These are phyloP conservation scores for Prinia subflava DNA, from an alignment of 2,113 vertebrate species.

Conservation along the genomic window DNA sequence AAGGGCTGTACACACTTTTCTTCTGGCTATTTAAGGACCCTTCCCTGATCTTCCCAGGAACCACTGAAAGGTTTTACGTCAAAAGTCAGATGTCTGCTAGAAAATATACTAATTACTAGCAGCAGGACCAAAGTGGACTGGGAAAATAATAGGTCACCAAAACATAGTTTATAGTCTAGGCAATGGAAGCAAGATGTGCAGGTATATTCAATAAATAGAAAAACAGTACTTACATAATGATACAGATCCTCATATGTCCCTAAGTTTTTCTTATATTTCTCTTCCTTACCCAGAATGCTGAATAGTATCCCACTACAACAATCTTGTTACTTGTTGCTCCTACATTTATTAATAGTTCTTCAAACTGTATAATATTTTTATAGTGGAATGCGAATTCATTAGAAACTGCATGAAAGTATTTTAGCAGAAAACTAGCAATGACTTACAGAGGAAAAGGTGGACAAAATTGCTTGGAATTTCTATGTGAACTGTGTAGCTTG, in stretches of 20 bases:
- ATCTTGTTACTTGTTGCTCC: neutral
- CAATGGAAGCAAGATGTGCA: neutral
- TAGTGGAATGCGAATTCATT: neutral
- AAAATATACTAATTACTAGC: neutral
- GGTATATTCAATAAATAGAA: neutral
- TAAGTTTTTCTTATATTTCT: neutral
- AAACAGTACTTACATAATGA: neutral
- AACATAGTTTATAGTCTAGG: neutral
- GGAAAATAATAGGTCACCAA: neutral
- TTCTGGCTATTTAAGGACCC: neutral
- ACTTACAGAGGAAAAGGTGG: accelerated
- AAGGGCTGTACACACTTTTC: neutral
- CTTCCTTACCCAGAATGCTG: neutral
- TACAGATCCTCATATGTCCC: neutral
- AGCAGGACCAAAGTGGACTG: neutral
- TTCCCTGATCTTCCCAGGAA: neutral
- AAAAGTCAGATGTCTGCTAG: neutral
- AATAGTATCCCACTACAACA: neutral
- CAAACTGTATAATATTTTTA: neutral
- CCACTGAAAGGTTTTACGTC: neutral
- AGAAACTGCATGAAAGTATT: neutral
- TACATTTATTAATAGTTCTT: neutral
- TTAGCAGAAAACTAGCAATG: neutral
- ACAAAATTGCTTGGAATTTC: neutral
- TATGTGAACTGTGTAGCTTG: neutral